phyloP scores from a whole-genome alignment of 2,888 invertebrate species.

The Nomada hirtipes region DNA sequence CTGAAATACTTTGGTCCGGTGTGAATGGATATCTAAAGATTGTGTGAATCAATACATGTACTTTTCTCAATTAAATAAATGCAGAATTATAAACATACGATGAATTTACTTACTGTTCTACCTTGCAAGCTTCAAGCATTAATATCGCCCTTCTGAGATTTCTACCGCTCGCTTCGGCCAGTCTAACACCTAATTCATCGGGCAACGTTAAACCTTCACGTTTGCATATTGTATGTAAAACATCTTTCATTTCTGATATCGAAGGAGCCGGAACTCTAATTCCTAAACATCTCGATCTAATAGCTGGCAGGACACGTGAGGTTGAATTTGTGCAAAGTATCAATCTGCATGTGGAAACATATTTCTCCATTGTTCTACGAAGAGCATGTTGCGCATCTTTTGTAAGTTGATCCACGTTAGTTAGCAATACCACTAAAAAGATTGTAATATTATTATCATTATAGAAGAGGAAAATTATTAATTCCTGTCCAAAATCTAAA shows the following conservation, averaged over 20 bases:
- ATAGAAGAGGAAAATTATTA: conserved; percentile 3
- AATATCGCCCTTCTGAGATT: conserved; percentile 97
- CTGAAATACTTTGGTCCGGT: conserved; percentile 91
- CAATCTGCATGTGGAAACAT: conserved; percentile 96
- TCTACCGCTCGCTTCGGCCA: conserved; percentile 92
- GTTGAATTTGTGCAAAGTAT: conserved; percentile 98
- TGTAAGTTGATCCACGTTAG: conserved; percentile 97
- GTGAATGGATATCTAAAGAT: conserved; percentile 91
- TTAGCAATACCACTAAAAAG: conserved; percentile 93
- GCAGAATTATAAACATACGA: neutral
- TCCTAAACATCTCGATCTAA: conserved; percentile 96
- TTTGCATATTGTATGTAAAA: conserved; percentile 89
- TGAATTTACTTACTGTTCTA: conserved; percentile 88
- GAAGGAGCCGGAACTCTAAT: conserved; percentile 96
- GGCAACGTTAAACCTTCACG: conserved; percentile 94
- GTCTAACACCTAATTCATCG: conserved; percentile 89
- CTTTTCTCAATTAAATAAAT: neutral
- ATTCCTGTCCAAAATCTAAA: neutral
- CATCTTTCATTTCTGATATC: conserved; percentile 89
- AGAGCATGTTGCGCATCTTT: conserved; percentile 99
- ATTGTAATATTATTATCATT: conserved; percentile 2
- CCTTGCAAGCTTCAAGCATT: conserved; percentile 97
- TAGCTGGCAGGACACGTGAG: conserved; percentile 98
- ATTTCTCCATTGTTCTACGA: conserved; percentile 99
- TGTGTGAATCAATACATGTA: neutral